These are phyloP conservation scores for Exocentrus adspersus DNA, from an alignment of 2,888 invertebrate genomes.

Conservation along the genomic window DNA sequence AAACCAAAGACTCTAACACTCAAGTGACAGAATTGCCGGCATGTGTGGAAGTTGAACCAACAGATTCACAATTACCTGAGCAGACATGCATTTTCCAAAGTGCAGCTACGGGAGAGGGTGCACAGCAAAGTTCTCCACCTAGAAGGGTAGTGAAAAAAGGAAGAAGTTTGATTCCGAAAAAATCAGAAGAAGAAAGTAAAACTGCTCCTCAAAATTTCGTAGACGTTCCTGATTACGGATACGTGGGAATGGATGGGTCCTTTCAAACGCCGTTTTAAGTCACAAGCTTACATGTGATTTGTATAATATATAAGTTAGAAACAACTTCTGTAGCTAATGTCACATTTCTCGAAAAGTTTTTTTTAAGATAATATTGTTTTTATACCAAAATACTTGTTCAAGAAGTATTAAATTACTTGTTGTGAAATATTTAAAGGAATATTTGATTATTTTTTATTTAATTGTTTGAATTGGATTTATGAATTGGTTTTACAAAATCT, in stretches of 20 bases:
- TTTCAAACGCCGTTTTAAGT: constrained; percentile 32
- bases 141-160: not conserved
- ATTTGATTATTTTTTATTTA: too few relatives aligned
- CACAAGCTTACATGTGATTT: not conserved
- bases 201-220: constrained; percentile 26
- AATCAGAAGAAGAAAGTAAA: not conserved
- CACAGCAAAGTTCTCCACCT: not conserved
- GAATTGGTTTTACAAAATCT: too few relatives aligned
- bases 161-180: constrained; percentile 10
- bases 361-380: too few relatives aligned
- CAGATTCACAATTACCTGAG: too few relatives aligned
- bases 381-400: too few relatives aligned
- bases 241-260: constrained; percentile 29
- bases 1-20: not conserved
- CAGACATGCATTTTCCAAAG: not conserved
- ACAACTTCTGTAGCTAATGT: not conserved
- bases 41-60: not conserved
- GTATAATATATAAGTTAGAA: too few relatives aligned
- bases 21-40: not conserved
- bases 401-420: too few relatives aligned
- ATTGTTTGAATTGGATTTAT: too few relatives aligned
- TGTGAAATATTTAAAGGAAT: too few relatives aligned
- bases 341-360: not conserved
- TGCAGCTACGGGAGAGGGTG: not conserved
- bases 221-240: constrained; percentile 37